Percentiles rank a stretch among this genome's conserved stretches.
phyloP scores from a whole-genome alignment of 2,888 invertebrate species.

The Enchytraeus crypticus region DNA sequence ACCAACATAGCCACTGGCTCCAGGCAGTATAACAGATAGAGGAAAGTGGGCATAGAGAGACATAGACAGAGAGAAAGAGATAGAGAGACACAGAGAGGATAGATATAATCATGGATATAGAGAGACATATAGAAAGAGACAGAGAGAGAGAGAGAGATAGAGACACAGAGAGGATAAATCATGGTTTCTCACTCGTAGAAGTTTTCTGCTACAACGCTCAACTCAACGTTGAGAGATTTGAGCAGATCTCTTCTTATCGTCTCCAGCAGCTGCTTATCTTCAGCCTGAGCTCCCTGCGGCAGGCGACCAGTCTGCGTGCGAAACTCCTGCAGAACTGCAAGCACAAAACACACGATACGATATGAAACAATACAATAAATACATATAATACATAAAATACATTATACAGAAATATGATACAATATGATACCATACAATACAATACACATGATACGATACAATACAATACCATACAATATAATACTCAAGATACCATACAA shows the following conservation, averaged over 20 bases:
- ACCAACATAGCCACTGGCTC: too few species aligned
- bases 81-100: too few species aligned
- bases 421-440: background rate
- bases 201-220: conserved; percentile 44
- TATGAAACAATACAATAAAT: background rate
- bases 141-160: too few species aligned
- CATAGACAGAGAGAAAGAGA: too few species aligned
- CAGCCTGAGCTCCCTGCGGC: conserved; percentile 60
- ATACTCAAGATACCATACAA: too few species aligned
- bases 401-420: too few species aligned
- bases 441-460: background rate
- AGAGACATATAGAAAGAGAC: too few species aligned
- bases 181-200: conserved; percentile 50
- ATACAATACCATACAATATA: background rate
- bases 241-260: conserved; percentile 54
- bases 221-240: background rate
- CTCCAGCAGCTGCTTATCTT: conserved; percentile 59
- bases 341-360: background rate
- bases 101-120: too few species aligned
- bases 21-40: too few species aligned
- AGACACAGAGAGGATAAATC: background rate
- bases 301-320: conserved; percentile 63
- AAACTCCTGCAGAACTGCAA: conserved; percentile 63
- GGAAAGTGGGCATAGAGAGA: too few species aligned
- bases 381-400: too few species aligned